Evolutionary conservation across 2,797 vertebrate genomes (phyloP), one percentile per base, ranked within the genome.

Genomic region (Neosilurus mollespiculum): DNA sequence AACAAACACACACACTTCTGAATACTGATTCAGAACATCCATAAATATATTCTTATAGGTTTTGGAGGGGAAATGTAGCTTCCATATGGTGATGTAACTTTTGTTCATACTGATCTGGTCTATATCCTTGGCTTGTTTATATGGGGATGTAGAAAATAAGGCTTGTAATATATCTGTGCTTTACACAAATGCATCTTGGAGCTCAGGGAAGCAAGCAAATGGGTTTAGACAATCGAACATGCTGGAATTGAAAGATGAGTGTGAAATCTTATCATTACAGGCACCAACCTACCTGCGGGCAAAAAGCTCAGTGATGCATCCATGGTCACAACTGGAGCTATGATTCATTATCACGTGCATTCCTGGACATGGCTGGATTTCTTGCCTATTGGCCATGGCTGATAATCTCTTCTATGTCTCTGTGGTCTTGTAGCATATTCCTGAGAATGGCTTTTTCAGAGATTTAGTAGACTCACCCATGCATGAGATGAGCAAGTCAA

Each of bases 261-360:
- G 84, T 87, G 83, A 86, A 89, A 87, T 84, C 81, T 62, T 71
- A 78, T 81, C 30, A 70, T 75, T 83, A 70, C 85, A 77, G 86
- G 69, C 81, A 26, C 78, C 81, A 71, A 64, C 85, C 64, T 88
- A 78, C 82, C 81, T 18, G 4, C 54, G 72, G 87, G 80, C 82
- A 75, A 80, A 83, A 72, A n/a, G 53, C 15, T 81, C 69, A 67
- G 70, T 73, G 79, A 83, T 87, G 51, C 81, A 61, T 73, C 53
- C 79, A 81, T 30, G 71, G 67, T 49, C 62, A 66, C 75, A 72
- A 81, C 80, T 78, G 84, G 34, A 51, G 75, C 77, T 84, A 67
- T 82, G 85, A 90, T 89, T 88, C 80, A 77, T 91, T 89, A 90
- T 86, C 69, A 77, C 87, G 86, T 88, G 61, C 87, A 87, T 92